These are phyloP conservation scores for Byasa hedistus DNA, from an alignment of 2,888 invertebrate species.

Conservation along the genomic window DNA sequence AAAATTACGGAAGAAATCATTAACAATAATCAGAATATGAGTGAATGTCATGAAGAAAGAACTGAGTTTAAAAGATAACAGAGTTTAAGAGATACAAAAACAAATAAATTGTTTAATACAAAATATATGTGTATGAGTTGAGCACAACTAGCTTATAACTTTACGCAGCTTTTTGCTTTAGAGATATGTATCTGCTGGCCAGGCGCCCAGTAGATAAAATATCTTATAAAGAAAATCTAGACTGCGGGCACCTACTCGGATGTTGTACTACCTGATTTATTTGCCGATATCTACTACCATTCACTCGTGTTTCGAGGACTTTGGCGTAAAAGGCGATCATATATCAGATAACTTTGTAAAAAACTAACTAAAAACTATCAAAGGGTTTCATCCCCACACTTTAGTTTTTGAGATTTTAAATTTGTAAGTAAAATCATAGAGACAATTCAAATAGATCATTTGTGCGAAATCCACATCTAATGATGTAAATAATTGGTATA, in stretches of 20 bases:
- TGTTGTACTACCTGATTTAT: slow-evolving; percentile 56
- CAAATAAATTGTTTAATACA: neutral
- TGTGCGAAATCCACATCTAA: neutral
- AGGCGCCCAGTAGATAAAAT: slow-evolving; percentile 13
- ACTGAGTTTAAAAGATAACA: too few species aligned
- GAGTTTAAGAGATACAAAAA: neutral
- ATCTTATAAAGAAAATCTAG: slow-evolving; percentile 20
- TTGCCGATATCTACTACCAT: slow-evolving; percentile 52
- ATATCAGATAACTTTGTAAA: slow-evolving; percentile 7
- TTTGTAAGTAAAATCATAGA: neutral
- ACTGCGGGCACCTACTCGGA: slow-evolving; percentile 37
- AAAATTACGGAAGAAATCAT: too few species aligned
- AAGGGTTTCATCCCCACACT: neutral
- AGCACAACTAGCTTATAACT: neutral
- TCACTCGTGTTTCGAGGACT: slow-evolving; percentile 18
- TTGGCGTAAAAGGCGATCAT: slow-evolving; percentile 1
- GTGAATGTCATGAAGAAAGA: too few species aligned
- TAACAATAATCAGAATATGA: too few species aligned
- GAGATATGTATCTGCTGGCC: slow-evolving; percentile 15
- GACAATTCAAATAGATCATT: neutral
- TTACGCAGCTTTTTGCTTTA: slow-evolving; percentile 5
- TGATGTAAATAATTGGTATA: too few species aligned
- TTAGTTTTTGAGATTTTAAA: neutral
- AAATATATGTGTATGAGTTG: neutral
- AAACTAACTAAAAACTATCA: neutral